These are phyloP conservation scores for Cyprinodon variegatus DNA, from an alignment of 2,113 vertebrate genomes.

Conservation along the genomic window DNA sequence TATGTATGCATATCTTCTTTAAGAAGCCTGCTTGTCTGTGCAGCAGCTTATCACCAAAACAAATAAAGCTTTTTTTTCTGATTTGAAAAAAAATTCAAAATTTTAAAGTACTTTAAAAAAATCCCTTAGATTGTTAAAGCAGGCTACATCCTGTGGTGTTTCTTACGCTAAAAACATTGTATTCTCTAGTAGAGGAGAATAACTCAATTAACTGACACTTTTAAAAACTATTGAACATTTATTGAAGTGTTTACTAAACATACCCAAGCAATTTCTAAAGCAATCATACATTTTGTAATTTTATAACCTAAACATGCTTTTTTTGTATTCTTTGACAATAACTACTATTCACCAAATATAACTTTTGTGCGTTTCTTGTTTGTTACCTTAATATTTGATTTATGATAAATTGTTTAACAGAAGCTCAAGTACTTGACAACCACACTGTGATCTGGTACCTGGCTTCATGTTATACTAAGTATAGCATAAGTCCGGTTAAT, in stretches of 20 bases:
- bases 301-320: not conserved
- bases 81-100: too few species aligned
- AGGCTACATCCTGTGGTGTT: not conserved
- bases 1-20: too few species aligned
- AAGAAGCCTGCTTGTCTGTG: too few species aligned
- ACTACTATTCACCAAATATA: too few species aligned
- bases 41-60: too few species aligned
- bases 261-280: not conserved
- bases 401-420: not conserved
- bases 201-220: not conserved
- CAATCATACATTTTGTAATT: not conserved
- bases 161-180: too few species aligned
- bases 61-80: too few species aligned
- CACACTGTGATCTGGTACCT: not conserved
- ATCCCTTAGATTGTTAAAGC: not conserved
- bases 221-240: not conserved
- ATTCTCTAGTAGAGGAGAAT: not conserved
- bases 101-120: too few species aligned
- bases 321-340: not conserved
- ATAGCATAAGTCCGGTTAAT: not conserved
- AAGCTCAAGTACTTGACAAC: not conserved
- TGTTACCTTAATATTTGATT: too few species aligned
- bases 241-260: not conserved
- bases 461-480: too few species aligned
- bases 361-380: too few species aligned